Percentiles rank a stretch among this genome's conserved stretches.
phyloP scores from a whole-genome alignment of 1,140 invertebrate species.

The Hyles euphorbiae region DNA sequence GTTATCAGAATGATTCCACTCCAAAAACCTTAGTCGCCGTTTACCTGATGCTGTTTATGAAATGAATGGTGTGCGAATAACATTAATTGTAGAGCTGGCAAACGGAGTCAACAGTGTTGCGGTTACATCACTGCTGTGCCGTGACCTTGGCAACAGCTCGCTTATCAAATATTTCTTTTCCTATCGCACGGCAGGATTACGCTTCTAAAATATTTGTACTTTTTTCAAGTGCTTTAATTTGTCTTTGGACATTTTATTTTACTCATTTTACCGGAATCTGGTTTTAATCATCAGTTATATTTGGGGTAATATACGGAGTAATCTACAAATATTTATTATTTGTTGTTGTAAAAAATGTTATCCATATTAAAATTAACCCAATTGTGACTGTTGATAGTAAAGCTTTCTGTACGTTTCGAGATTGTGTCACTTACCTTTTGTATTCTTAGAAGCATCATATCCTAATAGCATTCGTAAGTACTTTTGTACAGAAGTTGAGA shows the following conservation, averaged over 20 bases:
- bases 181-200: not conserved
- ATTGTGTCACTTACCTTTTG: slow-evolving; percentile 25
- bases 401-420: not conserved
- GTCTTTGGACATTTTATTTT: too few relatives aligned
- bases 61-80: too few relatives aligned
- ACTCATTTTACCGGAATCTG: not conserved
- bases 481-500: slow-evolving; percentile 13
- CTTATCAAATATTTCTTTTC: slow-evolving; percentile 43
- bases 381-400: not conserved
- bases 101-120: slow-evolving; percentile 18
- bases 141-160: slow-evolving; percentile 46
- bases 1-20: slow-evolving; percentile 44
- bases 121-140: slow-evolving; percentile 48
- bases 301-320: slow-evolving; percentile 10
- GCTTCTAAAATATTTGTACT: too few relatives aligned
- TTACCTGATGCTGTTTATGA: too few relatives aligned
- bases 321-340: slow-evolving; percentile 10
- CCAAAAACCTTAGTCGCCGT: slow-evolving; percentile 4
- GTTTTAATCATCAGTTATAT: slow-evolving; percentile 5
- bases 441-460: slow-evolving; percentile 22
- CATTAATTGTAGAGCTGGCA: too few relatives aligned
- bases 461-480: slow-evolving; percentile 15
- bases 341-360: slow-evolving; percentile 12
- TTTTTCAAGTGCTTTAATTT: too few relatives aligned
- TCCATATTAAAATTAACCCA: not conserved